These are phyloP conservation scores for Eupleurogrammus muticus DNA, from an alignment of 2,797 vertebrate species.

Conservation along the genomic window DNA sequence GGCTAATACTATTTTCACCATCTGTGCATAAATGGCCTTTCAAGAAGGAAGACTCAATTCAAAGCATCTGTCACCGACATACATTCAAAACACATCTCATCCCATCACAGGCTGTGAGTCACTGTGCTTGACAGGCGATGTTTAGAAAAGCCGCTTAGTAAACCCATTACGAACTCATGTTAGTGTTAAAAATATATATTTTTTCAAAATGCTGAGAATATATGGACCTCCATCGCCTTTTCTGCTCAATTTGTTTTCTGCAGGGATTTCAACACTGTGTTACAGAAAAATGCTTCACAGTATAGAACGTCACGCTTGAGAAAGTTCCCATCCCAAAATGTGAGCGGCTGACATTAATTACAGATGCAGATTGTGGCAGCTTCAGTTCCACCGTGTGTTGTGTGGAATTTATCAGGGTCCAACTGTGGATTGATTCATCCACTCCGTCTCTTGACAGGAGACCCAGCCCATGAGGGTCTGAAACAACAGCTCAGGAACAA, in stretches of 20 bases:
- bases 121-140: conserved; percentile 33
- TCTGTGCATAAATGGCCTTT: conserved; percentile 8
- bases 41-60: not conserved
- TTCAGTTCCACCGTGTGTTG: not conserved
- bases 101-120: conserved; percentile 33
- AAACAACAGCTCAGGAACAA: conserved; percentile 1
- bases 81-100: conserved; percentile 44
- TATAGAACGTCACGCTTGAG: not conserved
- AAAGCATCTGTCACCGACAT: conserved; percentile 19
- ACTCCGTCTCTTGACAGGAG: not conserved
- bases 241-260: conserved; percentile 34
- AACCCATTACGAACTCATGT: conserved; percentile 21
- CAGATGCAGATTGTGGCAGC: not conserved
- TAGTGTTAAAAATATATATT: not conserved
- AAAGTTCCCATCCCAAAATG: not conserved
- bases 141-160: conserved; percentile 23
- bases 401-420: conserved; percentile 19
- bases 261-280: not conserved
- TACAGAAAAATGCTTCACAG: not conserved
- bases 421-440: conserved; percentile 40
- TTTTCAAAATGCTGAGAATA: conserved; percentile 1
- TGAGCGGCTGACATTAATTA: conserved; percentile 9
- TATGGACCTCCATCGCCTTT: conserved; percentile 2
- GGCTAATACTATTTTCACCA: not conserved
- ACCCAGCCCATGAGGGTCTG: conserved; percentile 7